Percentiles rank a stretch among this genome's conserved stretches.
phyloP scores from a whole-genome alignment of 1,140 invertebrate genomes.

The Trichogramma pretiosum region DNA sequence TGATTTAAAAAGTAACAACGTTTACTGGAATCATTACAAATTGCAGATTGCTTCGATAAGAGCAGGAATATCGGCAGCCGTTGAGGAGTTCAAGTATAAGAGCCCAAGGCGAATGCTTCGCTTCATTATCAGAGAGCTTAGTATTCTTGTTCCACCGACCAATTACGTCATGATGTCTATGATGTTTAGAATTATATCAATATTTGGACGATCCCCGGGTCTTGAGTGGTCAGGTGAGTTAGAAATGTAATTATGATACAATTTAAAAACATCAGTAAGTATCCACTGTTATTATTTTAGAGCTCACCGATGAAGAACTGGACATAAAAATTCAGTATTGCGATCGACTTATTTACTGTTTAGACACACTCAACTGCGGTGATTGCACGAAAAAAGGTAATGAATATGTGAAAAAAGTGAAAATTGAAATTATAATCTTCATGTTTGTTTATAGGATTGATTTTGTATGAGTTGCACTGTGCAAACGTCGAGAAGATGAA shows the following conservation, averaged over 20 bases:
- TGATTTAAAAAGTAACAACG: no score
- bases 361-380: constrained; percentile 29
- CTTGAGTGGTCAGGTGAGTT: constrained; percentile 29
- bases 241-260: no score
- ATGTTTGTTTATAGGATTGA: constrained; percentile 25
- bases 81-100: constrained; percentile 21
- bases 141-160: constrained; percentile 23
- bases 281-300: constrained; percentile 20
- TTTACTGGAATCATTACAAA: no score
- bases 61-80: constrained; percentile 22
- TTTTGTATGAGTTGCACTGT: constrained; percentile 34
- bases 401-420: neutral
- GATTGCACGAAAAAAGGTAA: constrained; percentile 37
- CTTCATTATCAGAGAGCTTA: constrained; percentile 26
- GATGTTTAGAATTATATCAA: constrained; percentile 32
- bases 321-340: constrained; percentile 30
- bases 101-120: constrained; percentile 22
- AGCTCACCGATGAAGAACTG: constrained; percentile 31
- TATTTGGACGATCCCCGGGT: constrained; percentile 26
- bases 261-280: neutral
- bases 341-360: constrained; percentile 25
- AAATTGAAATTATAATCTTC: neutral
- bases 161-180: constrained; percentile 31
- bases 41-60: constrained; percentile 29
- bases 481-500: constrained; percentile 27